phyloP scores from a whole-genome alignment of 1,140 invertebrate species.

The Galendromus occidentalis region DNA sequence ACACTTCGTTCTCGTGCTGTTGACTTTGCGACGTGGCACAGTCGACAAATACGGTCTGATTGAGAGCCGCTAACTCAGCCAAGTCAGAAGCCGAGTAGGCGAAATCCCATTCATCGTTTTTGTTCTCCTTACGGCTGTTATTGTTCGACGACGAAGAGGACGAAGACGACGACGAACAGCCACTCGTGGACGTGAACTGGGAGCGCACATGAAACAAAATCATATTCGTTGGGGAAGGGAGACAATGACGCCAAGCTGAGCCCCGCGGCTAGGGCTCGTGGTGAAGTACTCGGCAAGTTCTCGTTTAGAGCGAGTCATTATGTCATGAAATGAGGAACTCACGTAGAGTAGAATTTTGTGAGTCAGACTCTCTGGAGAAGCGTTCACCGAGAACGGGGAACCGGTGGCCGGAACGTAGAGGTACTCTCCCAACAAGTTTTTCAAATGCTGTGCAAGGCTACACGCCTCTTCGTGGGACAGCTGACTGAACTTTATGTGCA shows the following conservation, averaged over 20 bases:
- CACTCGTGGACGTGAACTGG: not conserved
- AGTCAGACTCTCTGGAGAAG: slow-evolving; percentile 26
- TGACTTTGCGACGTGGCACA: slow-evolving; percentile 15
- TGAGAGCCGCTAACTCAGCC: slow-evolving; percentile 25
- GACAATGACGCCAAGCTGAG: not conserved
- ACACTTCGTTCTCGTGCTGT: slow-evolving; percentile 24
- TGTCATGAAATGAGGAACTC: no score
- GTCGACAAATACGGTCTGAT: slow-evolving; percentile 22
- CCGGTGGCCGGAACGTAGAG: slow-evolving; percentile 22
- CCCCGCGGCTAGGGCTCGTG: not conserved
- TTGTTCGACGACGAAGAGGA: not conserved
- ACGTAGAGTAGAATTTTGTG: slow-evolving; percentile 28
- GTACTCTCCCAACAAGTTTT: slow-evolving; percentile 20
- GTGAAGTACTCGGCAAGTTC: no score
- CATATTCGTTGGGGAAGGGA: not conserved
- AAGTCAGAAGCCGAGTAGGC: slow-evolving; percentile 20
- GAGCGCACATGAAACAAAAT: not conserved
- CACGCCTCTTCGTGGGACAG: not conserved
- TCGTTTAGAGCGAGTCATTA: no score
- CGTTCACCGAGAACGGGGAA: not conserved
- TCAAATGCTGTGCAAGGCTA: slow-evolving; percentile 17
- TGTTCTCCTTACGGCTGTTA: slow-evolving; percentile 14
- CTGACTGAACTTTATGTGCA: slow-evolving; percentile 22
- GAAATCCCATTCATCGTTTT: slow-evolving; percentile 4
- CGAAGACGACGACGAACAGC: not conserved